A percentile compares a stretch with the other conserved stretches of the same genome.
Conservation (phyloP, 2,888 invertebrate genomes). For the Sphaeridia pumilis region DNA sequence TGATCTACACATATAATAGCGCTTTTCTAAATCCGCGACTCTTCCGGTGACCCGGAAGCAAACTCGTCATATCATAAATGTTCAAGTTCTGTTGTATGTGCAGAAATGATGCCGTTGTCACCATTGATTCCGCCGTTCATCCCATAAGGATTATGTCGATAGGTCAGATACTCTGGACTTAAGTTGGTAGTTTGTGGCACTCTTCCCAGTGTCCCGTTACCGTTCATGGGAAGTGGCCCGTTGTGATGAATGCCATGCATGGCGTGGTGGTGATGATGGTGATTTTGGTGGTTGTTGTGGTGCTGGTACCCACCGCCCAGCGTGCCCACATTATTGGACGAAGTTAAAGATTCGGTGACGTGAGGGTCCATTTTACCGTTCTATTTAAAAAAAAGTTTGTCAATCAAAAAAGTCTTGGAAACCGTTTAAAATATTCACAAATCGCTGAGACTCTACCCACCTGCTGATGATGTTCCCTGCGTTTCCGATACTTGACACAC, state of each 20-base stretch:
- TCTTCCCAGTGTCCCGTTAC: conserved; percentile 22
- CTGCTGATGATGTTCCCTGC: conserved; percentile 43
- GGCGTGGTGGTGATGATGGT: conserved; percentile 22
- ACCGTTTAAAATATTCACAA: not conserved
- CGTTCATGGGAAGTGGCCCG: too few species aligned
- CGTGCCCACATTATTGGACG: conserved; percentile 34
- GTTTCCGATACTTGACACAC: conserved; percentile 73
- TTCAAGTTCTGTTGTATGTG: conserved; percentile 31
- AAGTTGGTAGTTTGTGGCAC: conserved; percentile 24
- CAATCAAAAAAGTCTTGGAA: not conserved
- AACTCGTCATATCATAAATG: conserved; percentile 35
- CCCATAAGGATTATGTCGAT: too few species aligned
- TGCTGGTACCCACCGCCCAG: conserved; percentile 29
- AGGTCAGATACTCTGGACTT: conserved; percentile 35
- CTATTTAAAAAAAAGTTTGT: conserved; percentile 17
- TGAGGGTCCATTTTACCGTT: conserved; percentile 35
- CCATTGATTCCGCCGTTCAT: conserved; percentile 32
- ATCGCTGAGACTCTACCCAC: conserved; percentile 8
- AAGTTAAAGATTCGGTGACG: conserved; percentile 30
- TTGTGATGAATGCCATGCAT: conserved; percentile 18
- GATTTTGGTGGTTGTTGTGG: conserved; percentile 24
- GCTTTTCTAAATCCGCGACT: conserved; percentile 22
- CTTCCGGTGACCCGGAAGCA: conserved; percentile 23
- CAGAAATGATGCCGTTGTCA: conserved; percentile 25
- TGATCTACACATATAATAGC: not conserved